phyloP scores from a whole-genome alignment of 2,113 vertebrate species.

The Penelope pileata region DNA sequence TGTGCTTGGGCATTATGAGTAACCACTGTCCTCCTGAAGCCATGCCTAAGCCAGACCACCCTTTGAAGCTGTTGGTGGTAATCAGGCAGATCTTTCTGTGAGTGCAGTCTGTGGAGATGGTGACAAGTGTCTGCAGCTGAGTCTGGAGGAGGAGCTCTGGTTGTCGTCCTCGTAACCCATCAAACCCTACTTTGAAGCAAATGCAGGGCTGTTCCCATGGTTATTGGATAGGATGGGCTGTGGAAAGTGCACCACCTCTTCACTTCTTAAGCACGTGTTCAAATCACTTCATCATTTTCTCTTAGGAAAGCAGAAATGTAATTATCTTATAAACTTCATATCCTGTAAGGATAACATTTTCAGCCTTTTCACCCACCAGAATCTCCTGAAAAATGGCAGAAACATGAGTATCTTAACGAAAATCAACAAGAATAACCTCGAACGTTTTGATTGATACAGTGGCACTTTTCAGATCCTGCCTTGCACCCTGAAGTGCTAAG shows the following conservation, averaged over 20 bases:
- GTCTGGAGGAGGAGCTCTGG: background rate
- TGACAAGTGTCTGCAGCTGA: background rate
- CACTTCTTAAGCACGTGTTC: background rate
- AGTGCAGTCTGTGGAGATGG: background rate
- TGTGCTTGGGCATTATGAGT: background rate
- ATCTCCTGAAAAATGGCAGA: background rate
- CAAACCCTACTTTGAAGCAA: background rate
- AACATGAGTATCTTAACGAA: background rate
- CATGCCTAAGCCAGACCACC: background rate
- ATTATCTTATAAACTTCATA: background rate
- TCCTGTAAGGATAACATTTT: background rate
- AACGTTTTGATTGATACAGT: constrained; percentile 28
- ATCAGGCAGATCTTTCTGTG: background rate
- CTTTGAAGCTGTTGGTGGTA: background rate
- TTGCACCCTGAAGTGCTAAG: constrained; percentile 13
- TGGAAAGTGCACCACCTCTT: background rate
- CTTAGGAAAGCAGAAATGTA: background rate
- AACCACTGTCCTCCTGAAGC: background rate
- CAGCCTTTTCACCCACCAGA: background rate
- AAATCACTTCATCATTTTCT: background rate
- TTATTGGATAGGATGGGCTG: background rate
- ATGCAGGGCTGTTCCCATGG: background rate
- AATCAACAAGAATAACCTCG: constrained; percentile 6
- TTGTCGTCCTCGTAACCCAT: background rate
- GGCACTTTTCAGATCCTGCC: background rate